Base-by-base conservation (phyloP, 2,797 vertebrate species). In the Pitangus sulphuratus region DNA sequence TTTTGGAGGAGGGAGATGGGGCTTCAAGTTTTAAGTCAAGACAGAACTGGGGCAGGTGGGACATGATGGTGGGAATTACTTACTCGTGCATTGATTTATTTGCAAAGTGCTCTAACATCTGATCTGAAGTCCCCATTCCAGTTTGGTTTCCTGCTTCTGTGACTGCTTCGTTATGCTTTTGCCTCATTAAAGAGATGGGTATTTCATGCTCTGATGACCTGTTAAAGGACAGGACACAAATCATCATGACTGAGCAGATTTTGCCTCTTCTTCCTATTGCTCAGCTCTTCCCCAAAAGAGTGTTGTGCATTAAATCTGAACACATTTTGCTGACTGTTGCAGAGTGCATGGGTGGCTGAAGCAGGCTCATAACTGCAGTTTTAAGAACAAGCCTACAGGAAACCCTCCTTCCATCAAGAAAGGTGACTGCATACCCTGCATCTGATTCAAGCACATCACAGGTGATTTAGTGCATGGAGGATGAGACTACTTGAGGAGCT, bases 191-290 rank as follows among this genome's bases (percentile, higher is more conserved):
- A 84, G 69, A 86, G 70, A 57, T 35, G 62, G 4, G 48, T 68
- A 74, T 82, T 92, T 90, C 84, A 62, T 90, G 76, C 57, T 94
- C 76, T 95, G 37, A 56, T 90, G 56, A 74, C 54, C 78, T 87
- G 68, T 51, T 91, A 40, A 93, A 92, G 62, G 45, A 74, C 61
- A 80, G 53, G 68, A 80, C 51, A 40, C 4, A 2, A 84, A 39
- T 64, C 74, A 80, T 35, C 60, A 50, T 0, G 0, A 79, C 51
- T 45, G 64, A 89, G 68, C 33, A 77, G 47, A 66, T 76, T 93
- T 87, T 84, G 37, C 33, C 30, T 47, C 68, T 72, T 88, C 66
- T 93, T 89, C 1, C 5, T 44, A 44, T 81, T 83, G 42, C 87
- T 88, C 57, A 75, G 62, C 37, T 83, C 61, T 94, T 39, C 42